Base-by-base conservation (phyloP, 2,888 invertebrate genomes). In the Odontocolon sp. region DNA sequence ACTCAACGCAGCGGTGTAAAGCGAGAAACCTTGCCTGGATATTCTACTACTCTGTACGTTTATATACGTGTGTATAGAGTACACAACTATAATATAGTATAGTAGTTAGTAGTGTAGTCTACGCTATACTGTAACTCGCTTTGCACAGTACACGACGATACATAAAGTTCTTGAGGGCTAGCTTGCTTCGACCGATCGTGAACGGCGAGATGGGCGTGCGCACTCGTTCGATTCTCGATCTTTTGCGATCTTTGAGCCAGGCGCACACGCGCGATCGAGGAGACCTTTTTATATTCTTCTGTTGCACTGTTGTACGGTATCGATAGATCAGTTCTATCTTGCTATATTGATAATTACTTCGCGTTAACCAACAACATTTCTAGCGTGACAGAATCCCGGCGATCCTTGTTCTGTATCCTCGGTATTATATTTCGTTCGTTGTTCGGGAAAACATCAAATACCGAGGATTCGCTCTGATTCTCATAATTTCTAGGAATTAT, bases 301-400 rank as follows among this genome's bases (percentile, higher is more conserved):
- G n/a, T n/a, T n/a, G n/a, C n/a, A n/a, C n/a, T 36, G 18, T 57
- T 18, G n/a, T 56, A 50, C 3, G n/a, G 28, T 40, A 56, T 40
- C 9, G 11, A 52, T 45, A 42, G 38, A 45, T 47, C 4, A 21
- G 59, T 36, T 47, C 11, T 57, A 69, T 71, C 52, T 59, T 57
- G 75, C 64, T 21, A 76, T 61, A 70, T 73, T 72, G 70, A 80
- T 80, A 78, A 80, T 76, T 80, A 73, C 70, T 73, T 61, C 64
- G 68, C 52, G 72, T 80, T 66, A 77, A 80, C 28, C 59, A 40
- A 50, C 56, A 52, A 77, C 9, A 31, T 36, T 31, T 50, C 56
- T 26, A 56, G 38, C 56, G 54, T 68, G 63, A 72, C 72, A 33
- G 33, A 57, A 67, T 57, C 57, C 42, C 50, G 18, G 56, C 11